Evolutionary conservation across 2,888 invertebrate species (phyloP).

Genomic region (Eueremaeus valkanovi): DNA sequence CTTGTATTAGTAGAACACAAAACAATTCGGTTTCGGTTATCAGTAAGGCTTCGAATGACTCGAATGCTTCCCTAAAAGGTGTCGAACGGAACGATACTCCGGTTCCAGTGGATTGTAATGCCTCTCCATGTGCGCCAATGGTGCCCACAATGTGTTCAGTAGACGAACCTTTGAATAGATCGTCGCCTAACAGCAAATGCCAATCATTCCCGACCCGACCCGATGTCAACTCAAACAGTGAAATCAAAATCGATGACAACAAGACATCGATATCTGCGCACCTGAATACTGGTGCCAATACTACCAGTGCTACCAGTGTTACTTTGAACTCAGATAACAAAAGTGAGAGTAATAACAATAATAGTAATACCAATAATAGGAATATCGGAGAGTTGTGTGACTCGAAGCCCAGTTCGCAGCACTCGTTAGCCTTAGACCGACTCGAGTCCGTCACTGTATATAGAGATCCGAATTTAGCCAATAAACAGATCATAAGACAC

Average conservation of each 20-base stretch:
- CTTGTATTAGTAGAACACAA: background rate
- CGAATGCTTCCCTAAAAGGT: background rate
- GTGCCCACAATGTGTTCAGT: constrained; percentile 33
- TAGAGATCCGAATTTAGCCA: constrained; percentile 29
- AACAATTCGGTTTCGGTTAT: constrained; percentile 1
- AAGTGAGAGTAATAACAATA: background rate
- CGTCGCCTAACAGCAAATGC: background rate
- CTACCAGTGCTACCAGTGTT: no score
- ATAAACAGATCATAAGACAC: constrained; percentile 21
- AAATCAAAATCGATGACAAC: background rate
- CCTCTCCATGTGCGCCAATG: constrained; percentile 21
- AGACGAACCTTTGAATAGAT: constrained; percentile 18
- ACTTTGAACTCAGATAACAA: constrained; percentile 5
- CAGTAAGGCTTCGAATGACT: background rate
- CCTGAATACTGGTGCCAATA: background rate
- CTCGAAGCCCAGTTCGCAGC: background rate
- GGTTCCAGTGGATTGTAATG: constrained; percentile 2
- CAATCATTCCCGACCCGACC: constrained; percentile 1
- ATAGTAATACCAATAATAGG: background rate
- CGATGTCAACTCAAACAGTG: background rate
- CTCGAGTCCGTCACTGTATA: constrained; percentile 29
- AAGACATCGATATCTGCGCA: background rate
- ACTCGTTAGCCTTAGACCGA: constrained; percentile 24
- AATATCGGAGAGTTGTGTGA: background rate
- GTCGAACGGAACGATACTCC: background rate